A percentile compares a stretch with the other conserved stretches of the same genome.
Evolutionary conservation across 1,140 invertebrate genomes (phyloP).

Genomic region (Linepithema humile): DNA sequence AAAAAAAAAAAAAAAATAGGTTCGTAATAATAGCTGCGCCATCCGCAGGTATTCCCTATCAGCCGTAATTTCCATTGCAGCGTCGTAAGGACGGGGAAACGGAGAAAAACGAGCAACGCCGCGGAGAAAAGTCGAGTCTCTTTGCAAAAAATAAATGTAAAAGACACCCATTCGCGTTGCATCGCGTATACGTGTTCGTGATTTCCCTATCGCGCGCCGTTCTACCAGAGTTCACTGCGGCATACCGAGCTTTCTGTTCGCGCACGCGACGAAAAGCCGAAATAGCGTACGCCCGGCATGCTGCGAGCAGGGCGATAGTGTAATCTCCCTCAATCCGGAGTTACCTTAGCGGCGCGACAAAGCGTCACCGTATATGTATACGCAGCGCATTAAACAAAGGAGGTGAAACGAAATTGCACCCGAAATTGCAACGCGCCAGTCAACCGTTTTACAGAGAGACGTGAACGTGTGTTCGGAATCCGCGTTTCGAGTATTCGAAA

Average conservation of each 20-base stretch:
- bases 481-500: background rate
- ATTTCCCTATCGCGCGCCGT: background rate
- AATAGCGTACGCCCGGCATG: constrained; percentile 1
- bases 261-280: constrained; percentile 31
- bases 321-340: constrained; percentile 46
- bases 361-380: constrained; percentile 20
- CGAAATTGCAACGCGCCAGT: constrained; percentile 36
- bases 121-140: background rate
- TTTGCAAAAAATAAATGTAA: constrained; percentile 7
- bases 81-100: background rate
- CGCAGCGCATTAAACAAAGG: constrained; percentile 40
- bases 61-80: constrained; percentile 26
- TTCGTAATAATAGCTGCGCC: constrained; percentile 17
- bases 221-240: background rate
- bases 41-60: background rate
- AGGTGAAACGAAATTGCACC: constrained; percentile 38
- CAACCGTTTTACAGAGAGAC: background rate
- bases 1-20: background rate
- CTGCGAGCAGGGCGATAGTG: constrained; percentile 44
- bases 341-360: constrained; percentile 43
- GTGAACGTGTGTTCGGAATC: background rate
- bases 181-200: too few species aligned
- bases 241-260: background rate
- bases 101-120: background rate
- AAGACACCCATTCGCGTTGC: background rate